Evolutionary conservation across 2,888 invertebrate species (phyloP).

Genomic region (Xanthia togata): DNA sequence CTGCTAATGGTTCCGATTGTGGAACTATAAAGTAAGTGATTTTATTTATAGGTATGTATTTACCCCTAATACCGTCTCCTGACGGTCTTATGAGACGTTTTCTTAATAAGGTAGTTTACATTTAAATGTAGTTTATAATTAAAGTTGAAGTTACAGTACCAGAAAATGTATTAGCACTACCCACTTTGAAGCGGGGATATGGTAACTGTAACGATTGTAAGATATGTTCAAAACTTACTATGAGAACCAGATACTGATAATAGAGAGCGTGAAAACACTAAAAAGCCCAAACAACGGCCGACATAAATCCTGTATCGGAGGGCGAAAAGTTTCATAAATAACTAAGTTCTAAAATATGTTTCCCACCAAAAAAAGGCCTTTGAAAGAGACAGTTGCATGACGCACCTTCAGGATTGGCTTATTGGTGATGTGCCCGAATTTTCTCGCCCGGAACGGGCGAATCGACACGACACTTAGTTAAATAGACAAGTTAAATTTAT

Average conservation of each 20-base stretch:
- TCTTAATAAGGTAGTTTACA: conserved; percentile 25
- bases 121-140: conserved; percentile 27
- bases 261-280: not conserved
- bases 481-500: too few relatives aligned
- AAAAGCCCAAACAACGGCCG: not conserved
- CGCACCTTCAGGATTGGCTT: not conserved
- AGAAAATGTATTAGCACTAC: not conserved
- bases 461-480: too few relatives aligned
- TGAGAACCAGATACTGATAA: not conserved
- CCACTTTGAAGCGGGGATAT: not conserved
- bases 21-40: conserved; percentile 43
- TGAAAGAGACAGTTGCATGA: too few relatives aligned
- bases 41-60: conserved; percentile 40
- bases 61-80: conserved; percentile 8
- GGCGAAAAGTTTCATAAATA: not conserved
- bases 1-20: conserved; percentile 53
- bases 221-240: not conserved
- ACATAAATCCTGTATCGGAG: not conserved
- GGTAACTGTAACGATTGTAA: not conserved
- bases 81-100: conserved; percentile 10
- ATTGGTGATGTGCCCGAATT: too few relatives aligned
- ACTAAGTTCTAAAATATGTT: not conserved
- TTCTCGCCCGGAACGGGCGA: too few relatives aligned
- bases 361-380: not conserved
- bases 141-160: conserved; percentile 1